Base-by-base conservation (phyloP, 2,797 vertebrate genomes). In the Tinamus major region DNA sequence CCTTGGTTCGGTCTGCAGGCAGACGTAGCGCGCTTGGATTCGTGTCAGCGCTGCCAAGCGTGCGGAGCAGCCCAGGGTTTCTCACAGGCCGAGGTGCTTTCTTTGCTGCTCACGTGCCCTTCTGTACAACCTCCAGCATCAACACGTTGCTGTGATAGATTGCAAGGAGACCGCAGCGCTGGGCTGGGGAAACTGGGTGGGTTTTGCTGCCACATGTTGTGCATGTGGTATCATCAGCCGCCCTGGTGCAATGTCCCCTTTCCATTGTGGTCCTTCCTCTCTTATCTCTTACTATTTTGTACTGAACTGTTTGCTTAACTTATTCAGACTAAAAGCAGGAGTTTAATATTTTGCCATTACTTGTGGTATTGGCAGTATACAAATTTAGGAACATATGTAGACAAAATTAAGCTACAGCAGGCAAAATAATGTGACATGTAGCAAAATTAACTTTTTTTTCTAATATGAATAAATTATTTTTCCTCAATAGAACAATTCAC, bases 11-110 rank as follows among this genome's bases (percentile, higher is more conserved):
- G 26, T 20, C 83, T 33, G 46, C 39, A 87, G 1, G 78, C 78
- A 83, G 65, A 69, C 83, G 78, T 78, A 80, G 46, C 4, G 48
- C n/a, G 93, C 86, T 85, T 78, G 84, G 76, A 72, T 95, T 83
- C 85, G 81, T 87, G 89, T 81, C 62, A 76, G 15, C 89, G 58
- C 72, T 83, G 69, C 42, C 65, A 46, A 4, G 0, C 4, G 2
- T 69, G 37, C 55, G 80, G 61, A 62, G 10, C 48, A 79, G 41
- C 56, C 56, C 78, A 39, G 58, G 26, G 33, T 18, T 95, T 92
- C 93, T 93, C 93, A 95, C 93, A 91, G 85, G 74, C 55, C 70
- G 46, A 64, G 46, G 31, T 27, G 48, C 8, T 61, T 87, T 10
- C 77, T 96, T 96, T 94, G 90, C 92, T 91, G 85, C 89, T 90